A percentile compares a stretch with the other conserved stretches of the same genome.
Evolutionary conservation across 2,797 vertebrate genomes (phyloP).

Genomic region (Novumbra hubbsi): DNA sequence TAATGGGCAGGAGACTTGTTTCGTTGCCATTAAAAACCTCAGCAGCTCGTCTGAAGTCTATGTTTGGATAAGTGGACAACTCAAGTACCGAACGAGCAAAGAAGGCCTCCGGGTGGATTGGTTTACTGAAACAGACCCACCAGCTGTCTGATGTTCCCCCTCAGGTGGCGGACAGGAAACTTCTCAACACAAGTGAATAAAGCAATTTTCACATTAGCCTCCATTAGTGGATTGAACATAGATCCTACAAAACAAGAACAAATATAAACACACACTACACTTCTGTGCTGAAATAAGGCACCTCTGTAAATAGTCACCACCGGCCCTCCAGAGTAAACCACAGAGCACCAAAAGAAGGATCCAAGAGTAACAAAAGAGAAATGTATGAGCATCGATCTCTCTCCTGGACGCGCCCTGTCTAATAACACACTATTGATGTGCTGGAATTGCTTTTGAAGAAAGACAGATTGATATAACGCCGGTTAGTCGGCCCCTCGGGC

Average conservation of each 20-base stretch:
- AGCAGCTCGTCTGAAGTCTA: background rate
- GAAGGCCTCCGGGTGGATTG: background rate
- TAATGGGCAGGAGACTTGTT: background rate
- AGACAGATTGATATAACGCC: constrained; percentile 71
- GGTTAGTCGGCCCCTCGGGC: constrained; percentile 60
- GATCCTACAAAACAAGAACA: background rate
- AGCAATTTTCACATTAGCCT: constrained; percentile 48
- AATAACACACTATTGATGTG: constrained; percentile 70
- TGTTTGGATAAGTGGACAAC: background rate
- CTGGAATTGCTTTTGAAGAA: constrained; percentile 75
- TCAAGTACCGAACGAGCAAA: background rate
- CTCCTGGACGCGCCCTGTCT: constrained; percentile 64
- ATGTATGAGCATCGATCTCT: constrained; percentile 61
- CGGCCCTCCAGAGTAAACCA: constrained; percentile 54
- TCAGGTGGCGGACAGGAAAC: constrained; percentile 14
- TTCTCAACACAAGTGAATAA: constrained; percentile 29
- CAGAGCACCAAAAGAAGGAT: constrained; percentile 42
- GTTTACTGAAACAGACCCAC: constrained; percentile 1
- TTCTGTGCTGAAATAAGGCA: constrained; percentile 41
- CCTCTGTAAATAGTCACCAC: constrained; percentile 56
- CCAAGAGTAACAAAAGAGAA: constrained; percentile 9
- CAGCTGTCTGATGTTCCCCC: constrained; percentile 22
- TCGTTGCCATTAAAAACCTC: background rate
- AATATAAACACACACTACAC: constrained; percentile 41
- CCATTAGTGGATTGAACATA: constrained; percentile 18